Evolutionary conservation across 2,113 vertebrate species (phyloP).

Genomic region (Eonycteris spelaea): DNA sequence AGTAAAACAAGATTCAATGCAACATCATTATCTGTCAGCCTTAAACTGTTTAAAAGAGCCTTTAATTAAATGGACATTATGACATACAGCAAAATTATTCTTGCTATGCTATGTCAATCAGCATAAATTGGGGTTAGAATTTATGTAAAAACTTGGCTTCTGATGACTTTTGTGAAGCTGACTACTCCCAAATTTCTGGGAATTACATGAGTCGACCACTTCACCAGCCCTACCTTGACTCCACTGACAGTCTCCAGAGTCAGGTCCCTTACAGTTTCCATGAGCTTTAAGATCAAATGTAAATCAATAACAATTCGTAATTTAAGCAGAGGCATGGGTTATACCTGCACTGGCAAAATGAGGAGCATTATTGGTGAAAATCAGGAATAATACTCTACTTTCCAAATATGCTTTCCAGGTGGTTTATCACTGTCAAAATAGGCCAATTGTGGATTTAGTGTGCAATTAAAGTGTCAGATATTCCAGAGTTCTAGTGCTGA

Average conservation of each 20-base stretch:
- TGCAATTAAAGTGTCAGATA: slow-evolving; percentile 62
- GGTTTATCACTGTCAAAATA: slow-evolving; percentile 70
- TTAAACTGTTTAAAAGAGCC: not conserved
- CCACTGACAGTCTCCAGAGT: not conserved
- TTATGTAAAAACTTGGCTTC: slow-evolving; percentile 12
- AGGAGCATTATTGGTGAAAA: slow-evolving; percentile 61
- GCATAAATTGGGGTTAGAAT: not conserved
- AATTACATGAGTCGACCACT: not conserved
- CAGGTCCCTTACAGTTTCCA: not conserved
- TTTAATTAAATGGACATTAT: not conserved
- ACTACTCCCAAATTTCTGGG: not conserved
- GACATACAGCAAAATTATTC: not conserved
- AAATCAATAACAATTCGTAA: slow-evolving; percentile 53
- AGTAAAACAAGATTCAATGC: slow-evolving; percentile 11
- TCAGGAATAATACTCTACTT: slow-evolving; percentile 60
- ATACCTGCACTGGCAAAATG: slow-evolving; percentile 20
- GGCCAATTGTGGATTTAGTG: slow-evolving; percentile 45
- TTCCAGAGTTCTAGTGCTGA: slow-evolving; percentile 7
- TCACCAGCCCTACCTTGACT: not conserved
- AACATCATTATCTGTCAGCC: not conserved
- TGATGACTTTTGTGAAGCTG: not conserved
- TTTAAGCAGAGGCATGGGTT: not conserved
- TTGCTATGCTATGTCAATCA: not conserved
- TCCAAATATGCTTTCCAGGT: slow-evolving; percentile 59
- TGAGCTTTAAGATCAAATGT: slow-evolving; percentile 35